A percentile compares a stretch with the other conserved stretches of the same genome.
Conservation (phyloP, 2,888 invertebrate genomes). For the Callosobruchus maculatus region DNA sequence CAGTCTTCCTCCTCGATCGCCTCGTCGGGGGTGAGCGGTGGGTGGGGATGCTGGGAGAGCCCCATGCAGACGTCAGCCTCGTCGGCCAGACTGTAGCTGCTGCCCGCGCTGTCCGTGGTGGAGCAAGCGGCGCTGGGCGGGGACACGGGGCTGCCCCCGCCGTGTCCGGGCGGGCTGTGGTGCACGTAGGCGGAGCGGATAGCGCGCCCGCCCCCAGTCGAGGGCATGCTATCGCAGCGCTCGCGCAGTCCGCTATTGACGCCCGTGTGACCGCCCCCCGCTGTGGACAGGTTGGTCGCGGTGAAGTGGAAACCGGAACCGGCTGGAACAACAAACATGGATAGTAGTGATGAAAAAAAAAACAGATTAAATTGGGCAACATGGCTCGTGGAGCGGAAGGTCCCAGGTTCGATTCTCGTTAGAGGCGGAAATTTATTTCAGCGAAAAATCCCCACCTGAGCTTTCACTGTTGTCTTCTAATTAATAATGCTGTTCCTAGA, state of each 20-base stretch:
- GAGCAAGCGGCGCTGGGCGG: slow-evolving; percentile 57
- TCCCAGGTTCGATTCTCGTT: too few species aligned
- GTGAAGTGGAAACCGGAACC: slow-evolving; percentile 4
- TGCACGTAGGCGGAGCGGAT: slow-evolving; percentile 60
- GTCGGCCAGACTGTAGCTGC: slow-evolving; percentile 65
- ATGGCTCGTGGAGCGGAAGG: too few species aligned
- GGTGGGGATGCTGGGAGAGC: slow-evolving; percentile 38
- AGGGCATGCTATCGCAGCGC: slow-evolving; percentile 80
- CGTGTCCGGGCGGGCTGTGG: slow-evolving; percentile 47
- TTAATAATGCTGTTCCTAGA: too few species aligned
- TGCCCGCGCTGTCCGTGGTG: slow-evolving; percentile 63
- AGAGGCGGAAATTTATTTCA: too few species aligned
- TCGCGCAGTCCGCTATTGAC: slow-evolving; percentile 50
- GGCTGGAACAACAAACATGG: neutral
- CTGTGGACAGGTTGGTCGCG: neutral
- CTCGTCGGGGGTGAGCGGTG: slow-evolving; percentile 60
- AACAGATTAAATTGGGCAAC: too few species aligned
- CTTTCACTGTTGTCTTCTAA: too few species aligned
- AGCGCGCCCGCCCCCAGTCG: slow-evolving; percentile 53
- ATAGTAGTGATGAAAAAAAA: too few species aligned
- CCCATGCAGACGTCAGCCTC: slow-evolving; percentile 51
- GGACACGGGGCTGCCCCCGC: slow-evolving; percentile 55
- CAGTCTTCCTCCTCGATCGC: slow-evolving; percentile 64
- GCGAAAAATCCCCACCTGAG: too few species aligned
- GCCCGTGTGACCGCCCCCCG: neutral